Evolutionary conservation across 2,888 invertebrate species (phyloP).

Genomic region (Dicranocentrus wangi): DNA sequence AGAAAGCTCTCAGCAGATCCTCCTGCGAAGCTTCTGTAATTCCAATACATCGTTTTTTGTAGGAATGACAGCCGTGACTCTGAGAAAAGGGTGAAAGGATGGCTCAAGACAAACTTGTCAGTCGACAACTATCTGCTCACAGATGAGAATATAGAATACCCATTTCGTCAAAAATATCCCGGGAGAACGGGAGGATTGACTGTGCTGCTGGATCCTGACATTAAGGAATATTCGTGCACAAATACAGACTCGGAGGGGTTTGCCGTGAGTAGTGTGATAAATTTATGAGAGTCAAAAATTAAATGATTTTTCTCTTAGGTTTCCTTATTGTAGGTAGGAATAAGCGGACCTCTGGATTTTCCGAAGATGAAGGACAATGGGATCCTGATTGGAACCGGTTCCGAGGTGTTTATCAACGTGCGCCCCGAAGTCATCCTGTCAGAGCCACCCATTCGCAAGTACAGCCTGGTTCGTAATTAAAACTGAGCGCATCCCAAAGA

Average conservation of each 20-base stretch:
- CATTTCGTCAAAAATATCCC: constrained; percentile 64
- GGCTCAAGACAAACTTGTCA: constrained; percentile 28
- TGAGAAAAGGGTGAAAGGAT: constrained; percentile 8
- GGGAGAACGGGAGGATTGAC: constrained; percentile 71
- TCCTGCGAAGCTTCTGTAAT: too few species aligned
- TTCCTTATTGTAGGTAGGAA: background rate
- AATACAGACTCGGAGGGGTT: constrained; percentile 59
- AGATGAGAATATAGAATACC: constrained; percentile 34
- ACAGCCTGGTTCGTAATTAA: constrained; percentile 27
- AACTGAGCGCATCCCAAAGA: too few species aligned
- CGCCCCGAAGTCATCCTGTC: constrained; percentile 60
- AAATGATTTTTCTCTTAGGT: too few species aligned
- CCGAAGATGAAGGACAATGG: constrained; percentile 60
- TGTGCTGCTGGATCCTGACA: constrained; percentile 68
- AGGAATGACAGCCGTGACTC: too few species aligned
- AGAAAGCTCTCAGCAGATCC: too few species aligned
- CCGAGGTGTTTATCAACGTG: constrained; percentile 45
- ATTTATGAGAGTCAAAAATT: too few species aligned
- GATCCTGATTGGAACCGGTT: constrained; percentile 40
- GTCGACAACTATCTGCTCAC: constrained; percentile 44
- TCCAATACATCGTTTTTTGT: too few species aligned
- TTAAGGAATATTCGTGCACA: constrained; percentile 70
- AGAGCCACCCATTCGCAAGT: constrained; percentile 33
- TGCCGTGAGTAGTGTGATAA: background rate
- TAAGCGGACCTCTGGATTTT: constrained; percentile 40